These are phyloP conservation scores for Notothenia coriiceps DNA, from an alignment of 2,113 vertebrate species.

Conservation along the genomic window DNA sequence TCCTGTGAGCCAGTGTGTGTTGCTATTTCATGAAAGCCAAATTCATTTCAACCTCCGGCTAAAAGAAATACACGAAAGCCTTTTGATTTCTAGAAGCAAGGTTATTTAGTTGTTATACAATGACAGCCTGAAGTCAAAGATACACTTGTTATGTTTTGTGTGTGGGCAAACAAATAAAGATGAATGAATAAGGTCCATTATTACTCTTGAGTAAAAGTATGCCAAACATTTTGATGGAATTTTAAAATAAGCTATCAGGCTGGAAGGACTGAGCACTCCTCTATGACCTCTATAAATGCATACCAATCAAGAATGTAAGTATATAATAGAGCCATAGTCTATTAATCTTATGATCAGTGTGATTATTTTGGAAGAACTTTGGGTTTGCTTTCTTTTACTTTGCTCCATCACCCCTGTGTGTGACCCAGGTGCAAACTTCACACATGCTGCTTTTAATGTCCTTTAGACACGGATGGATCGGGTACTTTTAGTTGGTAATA, in stretches of 20 bases:
- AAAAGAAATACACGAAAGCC: neutral
- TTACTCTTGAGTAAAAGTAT: neutral
- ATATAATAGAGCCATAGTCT: neutral
- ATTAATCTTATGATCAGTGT: neutral
- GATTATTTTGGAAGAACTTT: neutral
- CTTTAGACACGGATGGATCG: neutral
- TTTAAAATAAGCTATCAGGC: neutral
- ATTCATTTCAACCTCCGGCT: conserved; percentile 3
- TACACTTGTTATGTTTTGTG: neutral
- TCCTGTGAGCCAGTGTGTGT: neutral
- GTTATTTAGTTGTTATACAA: neutral
- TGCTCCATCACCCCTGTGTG: neutral
- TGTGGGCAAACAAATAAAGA: neutral
- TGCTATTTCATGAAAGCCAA: conserved; percentile 2
- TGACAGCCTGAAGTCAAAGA: neutral
- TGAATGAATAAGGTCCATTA: neutral
- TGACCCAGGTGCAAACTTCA: conserved; percentile 5
- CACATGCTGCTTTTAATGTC: neutral
- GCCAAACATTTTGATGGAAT: neutral
- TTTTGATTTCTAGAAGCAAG: neutral
- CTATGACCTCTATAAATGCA: neutral
- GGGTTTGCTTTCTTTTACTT: neutral
- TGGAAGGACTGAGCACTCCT: neutral
- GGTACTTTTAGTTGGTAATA: neutral
- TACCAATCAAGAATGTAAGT: neutral